Evolutionary conservation across 2,888 invertebrate species (phyloP).

Genomic region (Watsonalla binaria): DNA sequence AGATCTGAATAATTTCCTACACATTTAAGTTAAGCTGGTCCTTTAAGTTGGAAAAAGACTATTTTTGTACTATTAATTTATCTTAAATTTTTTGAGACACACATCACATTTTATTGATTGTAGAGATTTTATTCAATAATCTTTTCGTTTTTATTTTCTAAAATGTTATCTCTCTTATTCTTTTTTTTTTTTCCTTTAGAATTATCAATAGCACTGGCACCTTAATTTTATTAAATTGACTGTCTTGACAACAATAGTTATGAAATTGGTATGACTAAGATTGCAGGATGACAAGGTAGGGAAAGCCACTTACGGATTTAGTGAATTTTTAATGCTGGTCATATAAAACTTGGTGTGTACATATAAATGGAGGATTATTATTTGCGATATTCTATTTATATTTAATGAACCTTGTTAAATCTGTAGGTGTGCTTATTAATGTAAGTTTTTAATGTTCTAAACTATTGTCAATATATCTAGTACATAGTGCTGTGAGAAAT

Average conservation of each 20-base stretch:
- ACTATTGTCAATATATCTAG: slow-evolving; percentile 26
- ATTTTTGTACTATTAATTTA: neutral
- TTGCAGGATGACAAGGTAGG: slow-evolving; percentile 13
- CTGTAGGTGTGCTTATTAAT: slow-evolving; percentile 8
- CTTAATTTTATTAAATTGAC: neutral
- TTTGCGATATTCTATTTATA: neutral
- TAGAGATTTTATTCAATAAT: no score
- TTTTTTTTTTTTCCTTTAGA: no score
- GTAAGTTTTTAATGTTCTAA: slow-evolving; percentile 11
- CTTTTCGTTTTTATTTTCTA: no score
- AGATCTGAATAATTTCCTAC: neutral
- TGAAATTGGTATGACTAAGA: slow-evolving; percentile 1
- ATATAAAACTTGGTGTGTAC: slow-evolving; percentile 19
- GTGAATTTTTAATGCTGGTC: slow-evolving; percentile 33
- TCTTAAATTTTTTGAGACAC: no score
- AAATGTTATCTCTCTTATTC: no score
- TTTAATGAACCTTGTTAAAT: neutral
- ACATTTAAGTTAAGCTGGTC: neutral
- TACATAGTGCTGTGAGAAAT: slow-evolving; percentile 30
- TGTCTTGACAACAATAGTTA: neutral
- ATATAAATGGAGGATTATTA: slow-evolving; percentile 2
- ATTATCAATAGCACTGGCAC: no score
- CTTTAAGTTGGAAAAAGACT: neutral
- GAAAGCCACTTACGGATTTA: slow-evolving; percentile 23
- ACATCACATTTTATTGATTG: no score